Base-by-base conservation (phyloP, 2,113 vertebrate genomes). In the Chitala chitala region DNA sequence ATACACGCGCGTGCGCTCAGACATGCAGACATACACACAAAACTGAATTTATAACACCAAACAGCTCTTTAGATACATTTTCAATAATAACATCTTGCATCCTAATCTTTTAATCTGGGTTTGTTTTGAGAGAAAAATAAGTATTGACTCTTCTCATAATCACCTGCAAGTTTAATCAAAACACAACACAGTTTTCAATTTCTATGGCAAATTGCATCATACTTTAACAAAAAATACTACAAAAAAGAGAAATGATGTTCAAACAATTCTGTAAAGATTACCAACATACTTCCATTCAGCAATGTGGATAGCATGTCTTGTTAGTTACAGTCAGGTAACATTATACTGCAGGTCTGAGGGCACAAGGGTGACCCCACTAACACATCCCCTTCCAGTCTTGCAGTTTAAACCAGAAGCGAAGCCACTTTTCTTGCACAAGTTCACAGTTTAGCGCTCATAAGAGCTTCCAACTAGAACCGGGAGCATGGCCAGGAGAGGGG, bases 241-340 rank as follows among this genome's bases (percentile, higher is more conserved):
- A 40, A 20, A 72, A 42, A 56, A 40, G 22, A 38, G 13, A 46
- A 29, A 55, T 20, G 46, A 68, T 8, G 33, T 20, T 38, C 42
- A 26, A 40, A 48, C 5, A 38, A 33, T 22, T 40, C 71, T 13
- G 31, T 29, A 20, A 50, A 71, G 26, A 15, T 13, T 56, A 26
- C 40, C 20, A 53, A 76, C 42, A 68, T 22, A 55, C 66, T 68
- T 31, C 65, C 8, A 40, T 59, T 33, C 76, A 61, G 72, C 65
- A 55, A 26, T 26, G 31, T 56, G 54, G 68, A 75, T 71, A 78
- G 72, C 72, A 36, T 42, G 55, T 75, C 75, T 72, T 74, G 66
- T 78, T 74, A 76, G 76, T 76, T 70, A 73, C 71, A 78, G 69
- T 64, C 36, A 51, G 51, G 29, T 71, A 65, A 54, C 65, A 76